A percentile compares a stretch with the other conserved stretches of the same genome.
phyloP scores from a whole-genome alignment of 2,888 invertebrate genomes.

The Cataglyphis cursor region DNA sequence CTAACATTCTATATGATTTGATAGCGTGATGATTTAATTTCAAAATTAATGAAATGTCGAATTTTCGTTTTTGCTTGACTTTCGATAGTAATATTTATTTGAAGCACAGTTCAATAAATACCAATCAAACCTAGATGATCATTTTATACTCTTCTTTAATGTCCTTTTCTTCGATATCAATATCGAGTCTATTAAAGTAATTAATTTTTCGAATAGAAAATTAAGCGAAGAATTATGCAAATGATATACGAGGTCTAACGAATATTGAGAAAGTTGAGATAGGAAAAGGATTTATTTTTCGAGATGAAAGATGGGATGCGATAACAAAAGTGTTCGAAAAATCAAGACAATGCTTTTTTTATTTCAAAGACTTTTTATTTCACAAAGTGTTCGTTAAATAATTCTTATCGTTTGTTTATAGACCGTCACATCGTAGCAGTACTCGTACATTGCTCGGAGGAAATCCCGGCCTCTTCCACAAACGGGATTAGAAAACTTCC shows the following conservation, averaged over 20 bases:
- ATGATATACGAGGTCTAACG: neutral
- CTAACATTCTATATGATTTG: neutral
- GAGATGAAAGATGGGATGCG: neutral
- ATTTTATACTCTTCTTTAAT: neutral
- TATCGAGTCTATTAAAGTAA: neutral
- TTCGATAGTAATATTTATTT: neutral
- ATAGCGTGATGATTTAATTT: neutral
- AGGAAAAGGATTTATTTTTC: neutral
- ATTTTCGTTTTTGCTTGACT: neutral
- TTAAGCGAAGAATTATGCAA: neutral
- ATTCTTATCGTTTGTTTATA: slow-evolving; percentile 40
- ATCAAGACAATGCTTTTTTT: neutral
- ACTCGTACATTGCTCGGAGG: slow-evolving; percentile 14
- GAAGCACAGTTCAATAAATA: neutral
- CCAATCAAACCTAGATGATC: neutral
- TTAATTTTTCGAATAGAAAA: neutral
- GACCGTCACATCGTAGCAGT: neutral
- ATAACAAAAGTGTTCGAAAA: neutral
- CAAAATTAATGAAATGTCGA: neutral
- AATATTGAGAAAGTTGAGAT: neutral
- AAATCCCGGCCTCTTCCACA: neutral
- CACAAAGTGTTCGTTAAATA: slow-evolving; percentile 11
- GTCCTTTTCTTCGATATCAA: neutral
- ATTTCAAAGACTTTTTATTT: slow-evolving; percentile 26
- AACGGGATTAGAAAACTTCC: slow-evolving; percentile 44